Base-by-base conservation (phyloP, 2,888 invertebrate genomes). In the Tachina fera region DNA sequence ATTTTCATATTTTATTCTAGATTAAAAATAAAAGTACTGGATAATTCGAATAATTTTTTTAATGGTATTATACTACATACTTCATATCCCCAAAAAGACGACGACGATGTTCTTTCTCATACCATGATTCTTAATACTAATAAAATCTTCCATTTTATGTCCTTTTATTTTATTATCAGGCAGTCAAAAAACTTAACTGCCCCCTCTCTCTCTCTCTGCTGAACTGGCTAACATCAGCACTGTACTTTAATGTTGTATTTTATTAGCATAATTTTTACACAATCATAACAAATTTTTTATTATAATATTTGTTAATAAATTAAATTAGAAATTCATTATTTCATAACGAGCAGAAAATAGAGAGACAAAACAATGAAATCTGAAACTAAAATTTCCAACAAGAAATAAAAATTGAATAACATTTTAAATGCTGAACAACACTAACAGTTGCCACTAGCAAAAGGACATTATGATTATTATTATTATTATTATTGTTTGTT, bases 291-390 rank as follows among this genome's bases (percentile, higher is more conserved):
- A 65, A 31, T n/a, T 58, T 45, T 10, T 41, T 16, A 60, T 41
- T 16, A 60, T 11, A 51, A 56, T 10, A 67, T 68, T 75, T 75
- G 22, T 65, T 76, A 82, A 76, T 82, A 76, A 65, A 82, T 65
- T 82, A 82, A 56, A 75, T 82, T 70, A 65, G 41, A 63, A 56
- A 71, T 65, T 76, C 82, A 71, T 65, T 76, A 76, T 58, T 71
- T 56, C 31, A 47, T 22, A 74, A 68, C 41, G 60, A 22, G 1
- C 9, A 16, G 39, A 31, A 31, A 9, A n/a, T 19, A 22, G 3
- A 14, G 14, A 43, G 51, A 45, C 8, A n/a, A 68, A 56, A 39
- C 14, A 14, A 43, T 2, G 19, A 5, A 14, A 39, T 58, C 22
- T 14, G 31, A 63, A 43, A 45, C 68, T 22, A 16, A 41, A 53